Conservation (phyloP, 2,113 vertebrate species). For the Esox niger region DNA sequence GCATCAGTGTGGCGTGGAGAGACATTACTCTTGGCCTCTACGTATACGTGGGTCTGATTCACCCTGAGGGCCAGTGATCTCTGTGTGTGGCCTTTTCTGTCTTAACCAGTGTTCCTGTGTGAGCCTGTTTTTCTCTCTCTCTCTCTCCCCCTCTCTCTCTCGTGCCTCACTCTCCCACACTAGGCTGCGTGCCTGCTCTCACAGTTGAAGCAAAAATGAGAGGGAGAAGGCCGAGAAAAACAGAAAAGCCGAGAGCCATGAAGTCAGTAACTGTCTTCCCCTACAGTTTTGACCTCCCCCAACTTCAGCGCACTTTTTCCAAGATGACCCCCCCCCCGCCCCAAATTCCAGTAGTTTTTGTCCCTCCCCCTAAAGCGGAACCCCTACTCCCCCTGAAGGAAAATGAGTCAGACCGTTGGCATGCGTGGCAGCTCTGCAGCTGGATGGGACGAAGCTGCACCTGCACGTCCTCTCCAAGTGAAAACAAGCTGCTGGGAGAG, state of each 20-base stretch:
- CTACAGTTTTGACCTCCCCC: not conserved
- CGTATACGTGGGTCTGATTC: slow-evolving; percentile 9
- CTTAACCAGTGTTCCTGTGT: not conserved
- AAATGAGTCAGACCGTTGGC: slow-evolving; percentile 68
- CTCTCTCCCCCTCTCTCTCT: no score
- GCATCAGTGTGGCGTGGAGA: slow-evolving; percentile 7
- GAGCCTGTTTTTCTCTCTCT: slow-evolving; percentile 2
- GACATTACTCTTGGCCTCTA: not conserved
- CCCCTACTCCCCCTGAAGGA: no score
- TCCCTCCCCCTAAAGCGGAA: slow-evolving; percentile 38
- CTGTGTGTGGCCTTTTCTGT: slow-evolving; percentile 29
- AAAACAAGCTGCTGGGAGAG: slow-evolving; percentile 58
- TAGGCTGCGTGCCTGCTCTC: slow-evolving; percentile 6
- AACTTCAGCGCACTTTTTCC: slow-evolving; percentile 21
- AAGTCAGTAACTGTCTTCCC: slow-evolving; percentile 33
- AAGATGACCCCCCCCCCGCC: no score
- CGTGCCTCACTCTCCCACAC: slow-evolving; percentile 11
- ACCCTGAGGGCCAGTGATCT: slow-evolving; percentile 16
- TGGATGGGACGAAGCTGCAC: slow-evolving; percentile 60
- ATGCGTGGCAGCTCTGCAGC: slow-evolving; percentile 67
- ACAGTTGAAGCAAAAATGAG: not conserved
- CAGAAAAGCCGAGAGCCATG: slow-evolving; percentile 9
- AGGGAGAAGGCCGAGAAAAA: slow-evolving; percentile 13
- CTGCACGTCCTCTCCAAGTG: slow-evolving; percentile 54
- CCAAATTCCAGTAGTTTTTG: no score